These are phyloP conservation scores for Agrotis segetum DNA, from an alignment of 2,888 invertebrate genomes.

Conservation along the genomic window DNA sequence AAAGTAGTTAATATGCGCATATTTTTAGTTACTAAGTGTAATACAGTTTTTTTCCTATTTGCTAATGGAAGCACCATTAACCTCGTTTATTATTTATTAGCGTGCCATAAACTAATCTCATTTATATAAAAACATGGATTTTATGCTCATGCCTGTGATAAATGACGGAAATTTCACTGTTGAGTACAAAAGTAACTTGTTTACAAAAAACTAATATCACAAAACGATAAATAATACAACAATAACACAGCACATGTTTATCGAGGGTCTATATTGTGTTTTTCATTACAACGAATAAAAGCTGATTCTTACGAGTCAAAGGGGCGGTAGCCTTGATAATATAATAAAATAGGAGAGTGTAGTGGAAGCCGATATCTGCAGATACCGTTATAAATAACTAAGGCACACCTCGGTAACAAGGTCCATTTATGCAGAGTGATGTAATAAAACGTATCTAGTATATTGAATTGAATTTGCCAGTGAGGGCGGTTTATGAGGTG, in stretches of 20 bases:
- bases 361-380: constrained; percentile 55
- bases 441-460: constrained; percentile 75
- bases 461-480: constrained; percentile 85
- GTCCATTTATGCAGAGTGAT: constrained; percentile 76
- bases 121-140: constrained; percentile 26
- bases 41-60: constrained; percentile 43
- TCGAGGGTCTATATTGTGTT: constrained; percentile 49
- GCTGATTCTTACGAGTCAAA: constrained; percentile 57
- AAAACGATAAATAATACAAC: constrained; percentile 51
- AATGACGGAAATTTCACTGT: not conserved
- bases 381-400: constrained; percentile 54
- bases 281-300: constrained; percentile 63
- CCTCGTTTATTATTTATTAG: constrained; percentile 52
- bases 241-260: constrained; percentile 54
- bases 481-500: constrained; percentile 81
- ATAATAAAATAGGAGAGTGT: constrained; percentile 56
- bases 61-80: constrained; percentile 57
- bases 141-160: constrained; percentile 4
- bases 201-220: constrained; percentile 43
- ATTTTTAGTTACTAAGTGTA: constrained; percentile 53
- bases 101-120: constrained; percentile 41
- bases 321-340: constrained; percentile 45
- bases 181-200: constrained; percentile 9
- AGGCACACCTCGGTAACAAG: constrained; percentile 60
- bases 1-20: constrained; percentile 64